phyloP scores from a whole-genome alignment of 1,140 invertebrate species.

The Adoxophyes honmai region DNA sequence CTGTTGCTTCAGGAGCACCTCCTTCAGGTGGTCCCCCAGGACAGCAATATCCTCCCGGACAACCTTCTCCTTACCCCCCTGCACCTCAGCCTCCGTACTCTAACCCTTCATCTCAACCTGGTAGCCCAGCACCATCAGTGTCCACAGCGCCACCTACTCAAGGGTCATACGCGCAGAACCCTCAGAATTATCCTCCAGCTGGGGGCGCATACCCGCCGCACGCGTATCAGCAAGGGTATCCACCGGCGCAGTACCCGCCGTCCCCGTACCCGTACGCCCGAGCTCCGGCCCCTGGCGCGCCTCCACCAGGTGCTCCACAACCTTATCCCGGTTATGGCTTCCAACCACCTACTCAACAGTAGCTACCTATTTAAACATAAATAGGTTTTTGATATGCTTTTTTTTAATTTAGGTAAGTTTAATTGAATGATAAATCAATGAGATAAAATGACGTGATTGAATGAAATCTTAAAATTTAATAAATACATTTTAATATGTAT shows the following conservation, averaged over 20 bases:
- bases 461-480: conserved; percentile 4
- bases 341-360: conserved; percentile 72
- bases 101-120: conserved; percentile 74
- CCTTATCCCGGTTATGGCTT: conserved; percentile 74
- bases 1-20: conserved; percentile 48
- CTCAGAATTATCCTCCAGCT: conserved; percentile 65
- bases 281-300: conserved; percentile 69
- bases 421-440: background rate
- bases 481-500: background rate
- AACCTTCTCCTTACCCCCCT: conserved; percentile 68
- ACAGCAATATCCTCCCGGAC: conserved; percentile 63
- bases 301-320: conserved; percentile 66
- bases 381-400: background rate
- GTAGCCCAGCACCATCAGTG: conserved; percentile 67
- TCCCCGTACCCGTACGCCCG: conserved; percentile 72
- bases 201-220: conserved; percentile 72
- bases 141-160: conserved; percentile 66
- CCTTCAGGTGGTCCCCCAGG: conserved; percentile 46
- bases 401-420: conserved; percentile 11
- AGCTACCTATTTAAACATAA: conserved; percentile 18
- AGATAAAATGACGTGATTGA: background rate
- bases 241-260: conserved; percentile 70
- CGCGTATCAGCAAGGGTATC: conserved; percentile 70
- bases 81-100: conserved; percentile 70
- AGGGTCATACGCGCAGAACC: conserved; percentile 58